Evolutionary conservation across 2,888 invertebrate genomes (phyloP).

Genomic region (Pterostichus madidus): DNA sequence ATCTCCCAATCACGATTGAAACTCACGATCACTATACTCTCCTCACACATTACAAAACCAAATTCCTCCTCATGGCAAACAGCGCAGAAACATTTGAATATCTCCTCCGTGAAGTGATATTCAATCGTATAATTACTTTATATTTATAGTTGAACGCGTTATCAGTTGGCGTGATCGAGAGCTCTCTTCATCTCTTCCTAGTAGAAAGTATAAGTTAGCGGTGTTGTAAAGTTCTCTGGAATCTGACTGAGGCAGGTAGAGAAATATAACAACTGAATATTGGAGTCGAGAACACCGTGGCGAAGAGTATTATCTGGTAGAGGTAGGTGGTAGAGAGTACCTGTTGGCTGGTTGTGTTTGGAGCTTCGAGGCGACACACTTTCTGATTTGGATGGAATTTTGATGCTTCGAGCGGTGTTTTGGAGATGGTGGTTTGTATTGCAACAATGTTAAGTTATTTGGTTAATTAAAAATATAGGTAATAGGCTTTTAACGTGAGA

Average conservation of each 20-base stretch:
- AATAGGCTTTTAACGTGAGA: too few relatives aligned
- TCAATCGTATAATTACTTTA: constrained; percentile 37
- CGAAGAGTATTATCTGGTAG: background rate
- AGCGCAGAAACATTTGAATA: constrained; percentile 32
- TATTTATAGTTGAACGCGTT: constrained; percentile 25
- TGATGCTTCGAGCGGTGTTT: background rate
- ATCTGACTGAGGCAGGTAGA: constrained; percentile 16
- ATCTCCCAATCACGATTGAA: constrained; percentile 2
- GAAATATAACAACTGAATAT: background rate
- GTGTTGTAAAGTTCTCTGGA: constrained; percentile 18
- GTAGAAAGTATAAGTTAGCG: constrained; percentile 45
- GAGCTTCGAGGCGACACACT: background rate
- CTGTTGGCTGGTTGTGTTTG: background rate
- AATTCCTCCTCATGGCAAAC: background rate
- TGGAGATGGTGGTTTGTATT: background rate
- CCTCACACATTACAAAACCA: constrained; percentile 10
- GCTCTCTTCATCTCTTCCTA: constrained; percentile 37
- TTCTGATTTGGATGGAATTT: background rate
- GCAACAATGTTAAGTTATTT: too few relatives aligned
- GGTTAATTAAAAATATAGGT: too few relatives aligned
- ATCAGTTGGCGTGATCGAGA: constrained; percentile 2
- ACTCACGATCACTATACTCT: background rate
- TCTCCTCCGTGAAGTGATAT: constrained; percentile 10
- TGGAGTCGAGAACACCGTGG: background rate
- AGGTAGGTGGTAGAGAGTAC: background rate